Percentiles rank a stretch among this genome's conserved stretches.
Conservation (phyloP, 2,797 vertebrate species). For the Pseudopleuronectes americanus region DNA sequence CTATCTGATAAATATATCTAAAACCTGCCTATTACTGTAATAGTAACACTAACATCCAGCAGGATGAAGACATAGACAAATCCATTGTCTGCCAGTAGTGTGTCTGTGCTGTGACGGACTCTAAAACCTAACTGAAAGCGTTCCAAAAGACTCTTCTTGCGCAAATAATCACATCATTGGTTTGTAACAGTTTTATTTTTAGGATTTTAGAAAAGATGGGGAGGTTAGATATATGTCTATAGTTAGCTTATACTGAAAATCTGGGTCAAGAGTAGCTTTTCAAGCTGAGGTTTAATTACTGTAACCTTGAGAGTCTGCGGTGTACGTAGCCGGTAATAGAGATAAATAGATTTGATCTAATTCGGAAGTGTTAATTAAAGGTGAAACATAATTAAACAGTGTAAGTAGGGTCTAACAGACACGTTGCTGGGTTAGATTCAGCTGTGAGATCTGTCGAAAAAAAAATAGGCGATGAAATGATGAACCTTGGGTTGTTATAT, state of each 20-base stretch:
- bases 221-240: background rate
- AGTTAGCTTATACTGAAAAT: background rate
- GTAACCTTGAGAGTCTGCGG: background rate
- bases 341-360: background rate
- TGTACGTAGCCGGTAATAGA: background rate
- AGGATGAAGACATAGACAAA: background rate
- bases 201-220: background rate
- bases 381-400: background rate
- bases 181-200: background rate
- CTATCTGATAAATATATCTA: too few species aligned
- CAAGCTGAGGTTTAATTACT: constrained; percentile 1
- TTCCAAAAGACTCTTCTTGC: background rate
- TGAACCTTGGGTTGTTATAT: too few species aligned
- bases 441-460: background rate
- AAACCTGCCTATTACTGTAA: too few species aligned
- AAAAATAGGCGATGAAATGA: too few species aligned
- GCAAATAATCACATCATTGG: background rate
- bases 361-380: background rate
- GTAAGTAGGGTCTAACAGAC: background rate
- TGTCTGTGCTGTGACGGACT: too few species aligned
- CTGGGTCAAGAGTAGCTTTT: background rate
- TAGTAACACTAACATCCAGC: background rate
- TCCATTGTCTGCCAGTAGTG: background rate
- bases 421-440: background rate
- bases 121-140: too few species aligned